phyloP scores from a whole-genome alignment of 2,797 vertebrate genomes.

The Pristis pectinata region DNA sequence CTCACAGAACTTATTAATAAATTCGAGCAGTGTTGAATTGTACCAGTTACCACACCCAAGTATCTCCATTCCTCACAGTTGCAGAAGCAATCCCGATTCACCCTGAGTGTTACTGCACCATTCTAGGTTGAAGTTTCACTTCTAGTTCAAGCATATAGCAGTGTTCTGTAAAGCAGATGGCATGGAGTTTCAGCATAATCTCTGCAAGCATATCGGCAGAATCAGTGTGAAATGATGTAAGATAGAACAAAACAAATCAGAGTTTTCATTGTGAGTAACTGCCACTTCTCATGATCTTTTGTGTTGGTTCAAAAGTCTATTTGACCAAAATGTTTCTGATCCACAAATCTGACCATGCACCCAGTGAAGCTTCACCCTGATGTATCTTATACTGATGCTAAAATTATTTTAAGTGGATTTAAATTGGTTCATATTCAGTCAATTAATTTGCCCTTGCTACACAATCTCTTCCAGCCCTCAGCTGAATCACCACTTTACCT shows the following conservation, averaged over 20 bases:
- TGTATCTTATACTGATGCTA: background rate
- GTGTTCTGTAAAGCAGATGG: background rate
- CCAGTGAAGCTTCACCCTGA: background rate
- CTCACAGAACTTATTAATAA: background rate
- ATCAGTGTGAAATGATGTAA: background rate
- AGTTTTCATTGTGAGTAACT: background rate
- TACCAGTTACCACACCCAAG: background rate
- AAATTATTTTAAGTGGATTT: background rate
- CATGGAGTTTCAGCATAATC: background rate
- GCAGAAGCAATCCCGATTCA: background rate
- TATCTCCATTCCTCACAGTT: background rate
- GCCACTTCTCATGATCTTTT: background rate
- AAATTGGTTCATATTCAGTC: background rate
- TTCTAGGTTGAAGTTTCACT: background rate
- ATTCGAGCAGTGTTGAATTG: background rate
- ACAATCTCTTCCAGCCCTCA: background rate
- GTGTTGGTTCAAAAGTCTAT: background rate
- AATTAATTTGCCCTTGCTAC: background rate
- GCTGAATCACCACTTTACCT: background rate
- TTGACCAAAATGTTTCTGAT: background rate
- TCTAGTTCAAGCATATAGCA: background rate
- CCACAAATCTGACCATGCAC: background rate
- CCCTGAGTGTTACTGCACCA: background rate
- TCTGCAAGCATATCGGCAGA: background rate
- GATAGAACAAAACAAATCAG: background rate